Evolutionary conservation across 2,113 vertebrate genomes (phyloP).

Genomic region (Penelope pileata): DNA sequence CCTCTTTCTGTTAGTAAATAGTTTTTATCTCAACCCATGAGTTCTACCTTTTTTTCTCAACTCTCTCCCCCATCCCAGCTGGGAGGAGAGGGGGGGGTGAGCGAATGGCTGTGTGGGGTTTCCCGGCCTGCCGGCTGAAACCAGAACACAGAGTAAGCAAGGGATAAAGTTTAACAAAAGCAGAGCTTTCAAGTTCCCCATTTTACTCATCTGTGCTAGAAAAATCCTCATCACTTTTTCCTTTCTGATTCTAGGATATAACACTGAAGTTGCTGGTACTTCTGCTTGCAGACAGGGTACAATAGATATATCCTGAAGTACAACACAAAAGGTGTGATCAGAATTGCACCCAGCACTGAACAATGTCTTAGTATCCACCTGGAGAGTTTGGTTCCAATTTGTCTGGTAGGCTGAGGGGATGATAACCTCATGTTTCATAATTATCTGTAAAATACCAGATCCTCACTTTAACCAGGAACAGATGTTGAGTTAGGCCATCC

Average conservation of each 20-base stretch:
- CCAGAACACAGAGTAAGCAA: too few relatives aligned
- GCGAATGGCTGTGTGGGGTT: too few relatives aligned
- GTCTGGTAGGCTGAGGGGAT: background rate
- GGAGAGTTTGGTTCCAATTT: background rate
- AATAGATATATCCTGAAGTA: background rate
- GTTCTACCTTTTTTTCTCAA: too few relatives aligned
- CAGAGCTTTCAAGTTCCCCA: background rate
- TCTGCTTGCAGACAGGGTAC: background rate
- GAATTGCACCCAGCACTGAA: background rate
- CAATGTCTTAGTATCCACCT: background rate
- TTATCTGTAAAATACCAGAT: slow-evolving; percentile 32
- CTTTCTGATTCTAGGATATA: background rate
- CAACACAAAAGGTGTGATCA: background rate
- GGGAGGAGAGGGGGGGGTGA: too few relatives aligned
- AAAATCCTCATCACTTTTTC: background rate
- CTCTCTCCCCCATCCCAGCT: too few relatives aligned
- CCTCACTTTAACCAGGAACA: slow-evolving; percentile 19
- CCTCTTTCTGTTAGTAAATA: too few relatives aligned
- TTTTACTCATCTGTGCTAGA: background rate
- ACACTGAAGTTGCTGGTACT: background rate
- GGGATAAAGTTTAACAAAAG: background rate
- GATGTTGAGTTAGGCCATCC: slow-evolving; percentile 18
- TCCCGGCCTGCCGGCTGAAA: too few relatives aligned
- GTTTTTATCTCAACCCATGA: too few relatives aligned
- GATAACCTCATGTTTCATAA: background rate